Base-by-base conservation (phyloP, 2,797 vertebrate genomes). In the Anomalospiza imberbis region DNA sequence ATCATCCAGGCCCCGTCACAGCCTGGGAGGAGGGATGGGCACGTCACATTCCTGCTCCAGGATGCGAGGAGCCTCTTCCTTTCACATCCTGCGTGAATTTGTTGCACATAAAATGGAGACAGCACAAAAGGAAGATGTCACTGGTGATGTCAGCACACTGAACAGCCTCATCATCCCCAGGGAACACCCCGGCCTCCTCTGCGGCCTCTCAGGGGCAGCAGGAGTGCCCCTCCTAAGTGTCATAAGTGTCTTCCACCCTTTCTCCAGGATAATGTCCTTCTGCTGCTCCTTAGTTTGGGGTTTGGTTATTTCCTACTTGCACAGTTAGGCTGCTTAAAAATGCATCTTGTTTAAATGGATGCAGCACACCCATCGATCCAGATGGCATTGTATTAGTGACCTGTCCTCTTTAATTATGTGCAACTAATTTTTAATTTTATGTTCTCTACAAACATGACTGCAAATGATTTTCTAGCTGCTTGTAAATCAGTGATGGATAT, bases 321-420 rank as follows among this genome's bases (percentile, higher is more conserved):
- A 40, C n/a, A 51, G 1, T 93, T 89, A 71, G 81, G 48, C 89
- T 74, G 48, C 54, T 61, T 80, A 53, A 53, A 77, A 89, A 74
- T 71, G 68, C 53, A 16, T 92, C 82, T 83, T 91, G 65, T 88
- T 87, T 71, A 47, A 85, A 38, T 42, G 88, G 80, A 74, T 34
- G 62, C 77, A 87, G 86, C 89, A 53, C n/a, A 21, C 24, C 71
- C 76, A 80, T 93, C 1, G 54, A 94, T 92, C 91, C 82, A 77
- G 94, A 67, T 85, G 85, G 68, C 82, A 74, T 67, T 88, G 75
- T 87, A 60, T 88, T 82, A 91, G 93, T 71, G 93, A 89, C 91
- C 95, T 93, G 93, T 96, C 94, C 89, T 94, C 79, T 94, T 92
- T 89, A 83, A 91, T 94, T 94, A 91, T 44, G 34, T 89, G 61